Evolutionary conservation across 2,113 vertebrate genomes (phyloP).

Genomic region (Pachypanchax playfairii): DNA sequence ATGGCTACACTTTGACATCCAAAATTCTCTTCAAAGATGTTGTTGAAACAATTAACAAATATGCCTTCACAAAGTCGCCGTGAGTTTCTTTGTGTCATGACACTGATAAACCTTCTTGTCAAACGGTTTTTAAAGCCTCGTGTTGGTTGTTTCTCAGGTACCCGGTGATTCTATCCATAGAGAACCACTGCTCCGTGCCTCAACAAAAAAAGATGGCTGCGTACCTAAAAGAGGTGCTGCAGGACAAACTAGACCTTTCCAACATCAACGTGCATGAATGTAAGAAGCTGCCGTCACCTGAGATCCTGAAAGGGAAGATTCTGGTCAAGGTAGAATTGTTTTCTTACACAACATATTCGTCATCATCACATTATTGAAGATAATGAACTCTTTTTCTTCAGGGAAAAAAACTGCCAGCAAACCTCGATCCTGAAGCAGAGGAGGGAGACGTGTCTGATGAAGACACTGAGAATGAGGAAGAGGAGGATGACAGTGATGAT

Average conservation of each 20-base stretch:
- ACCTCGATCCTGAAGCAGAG: conserved; percentile 87
- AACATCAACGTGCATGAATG: conserved; percentile 81
- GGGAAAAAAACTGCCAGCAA: conserved; percentile 95
- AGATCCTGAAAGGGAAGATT: conserved; percentile 91
- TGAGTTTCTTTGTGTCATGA: conserved; percentile 68
- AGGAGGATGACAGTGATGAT: conserved; percentile 75
- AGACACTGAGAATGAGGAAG: conserved; percentile 93
- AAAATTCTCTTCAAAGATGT: conserved; percentile 90
- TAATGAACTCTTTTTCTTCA: conserved; percentile 44
- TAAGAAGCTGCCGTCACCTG: conserved; percentile 87
- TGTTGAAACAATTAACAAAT: conserved; percentile 90
- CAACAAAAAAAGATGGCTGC: conserved; percentile 97
- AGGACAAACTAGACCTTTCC: conserved; percentile 93
- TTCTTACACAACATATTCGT: no score
- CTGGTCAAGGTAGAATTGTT: conserved; percentile 89
- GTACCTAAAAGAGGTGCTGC: conserved; percentile 88
- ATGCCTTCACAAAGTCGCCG: conserved; percentile 93
- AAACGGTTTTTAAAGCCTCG: neutral
- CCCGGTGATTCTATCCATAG: conserved; percentile 94
- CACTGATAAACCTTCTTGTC: neutral
- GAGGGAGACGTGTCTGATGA: conserved; percentile 97
- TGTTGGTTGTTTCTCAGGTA: conserved; percentile 76
- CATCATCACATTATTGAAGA: no score
- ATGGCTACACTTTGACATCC: conserved; percentile 89
- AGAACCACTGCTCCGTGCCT: conserved; percentile 93